These are phyloP conservation scores for Hetaerina americana DNA, from an alignment of 1,140 invertebrate species.

Conservation along the genomic window DNA sequence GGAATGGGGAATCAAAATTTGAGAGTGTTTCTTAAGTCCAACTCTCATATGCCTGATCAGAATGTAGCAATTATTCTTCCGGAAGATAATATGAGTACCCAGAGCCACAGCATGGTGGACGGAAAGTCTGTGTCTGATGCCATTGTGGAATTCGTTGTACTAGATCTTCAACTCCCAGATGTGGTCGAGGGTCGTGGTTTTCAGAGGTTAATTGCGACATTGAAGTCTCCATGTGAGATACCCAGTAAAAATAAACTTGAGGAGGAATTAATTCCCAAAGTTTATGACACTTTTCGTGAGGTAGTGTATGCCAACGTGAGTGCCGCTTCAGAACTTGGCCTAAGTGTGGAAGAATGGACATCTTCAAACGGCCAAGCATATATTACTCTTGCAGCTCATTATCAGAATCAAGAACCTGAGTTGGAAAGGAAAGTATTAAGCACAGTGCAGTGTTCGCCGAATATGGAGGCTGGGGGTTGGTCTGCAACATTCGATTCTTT, in stretches of 20 bases:
- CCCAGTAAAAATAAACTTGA: conserved; percentile 35
- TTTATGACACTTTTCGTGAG: conserved; percentile 32
- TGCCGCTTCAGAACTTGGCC: conserved; percentile 29
- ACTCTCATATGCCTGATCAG: conserved; percentile 15
- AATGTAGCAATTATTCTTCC: conserved; percentile 25
- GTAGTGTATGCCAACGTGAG: conserved; percentile 21
- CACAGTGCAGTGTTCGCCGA: conserved; percentile 11
- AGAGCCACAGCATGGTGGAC: conserved; percentile 13
- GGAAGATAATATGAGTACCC: conserved; percentile 19
- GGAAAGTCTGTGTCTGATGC: conserved; percentile 30
- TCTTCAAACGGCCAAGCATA: conserved; percentile 31
- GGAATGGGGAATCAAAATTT: conserved; percentile 14
- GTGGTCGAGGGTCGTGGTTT: conserved; percentile 37
- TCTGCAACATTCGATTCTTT: conserved; percentile 26
- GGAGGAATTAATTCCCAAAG: conserved; percentile 36
- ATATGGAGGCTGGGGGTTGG: conserved; percentile 25
- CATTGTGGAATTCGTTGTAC: conserved; percentile 34
- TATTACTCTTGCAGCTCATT: conserved; percentile 33
- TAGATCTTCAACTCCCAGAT: conserved; percentile 34
- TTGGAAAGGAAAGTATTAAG: conserved; percentile 28
- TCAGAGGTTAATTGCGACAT: conserved; percentile 32
- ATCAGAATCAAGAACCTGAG: conserved; percentile 27
- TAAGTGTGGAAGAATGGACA: conserved; percentile 36
- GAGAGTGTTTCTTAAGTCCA: conserved; percentile 25
- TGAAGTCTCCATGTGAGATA: conserved; percentile 37